Conservation (phyloP, 2,797 vertebrate species). For the Pelobates cultripes region DNA sequence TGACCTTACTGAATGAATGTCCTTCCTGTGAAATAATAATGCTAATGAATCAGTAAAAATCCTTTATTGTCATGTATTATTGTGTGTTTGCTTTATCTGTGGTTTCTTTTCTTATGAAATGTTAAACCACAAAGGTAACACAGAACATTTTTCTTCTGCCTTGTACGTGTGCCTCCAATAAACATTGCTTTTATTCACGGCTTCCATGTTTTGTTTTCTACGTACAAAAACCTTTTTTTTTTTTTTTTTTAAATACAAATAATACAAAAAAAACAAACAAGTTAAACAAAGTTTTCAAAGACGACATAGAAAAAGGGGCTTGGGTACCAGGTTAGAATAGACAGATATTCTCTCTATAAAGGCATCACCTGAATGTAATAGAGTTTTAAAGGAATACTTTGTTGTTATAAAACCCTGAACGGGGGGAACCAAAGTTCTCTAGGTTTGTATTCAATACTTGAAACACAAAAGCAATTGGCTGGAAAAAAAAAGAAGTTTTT, state of each 20-base stretch:
- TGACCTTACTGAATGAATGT: constrained; percentile 55
- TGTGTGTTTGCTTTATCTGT: constrained; percentile 57
- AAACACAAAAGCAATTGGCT: constrained; percentile 59
- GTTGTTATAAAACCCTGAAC: constrained; percentile 42
- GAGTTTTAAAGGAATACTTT: constrained; percentile 46
- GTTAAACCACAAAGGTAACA: constrained; percentile 55
- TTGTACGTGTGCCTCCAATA: constrained; percentile 53
- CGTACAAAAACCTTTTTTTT: constrained; percentile 31
- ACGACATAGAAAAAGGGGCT: constrained; percentile 51
- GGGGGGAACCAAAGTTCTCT: constrained; percentile 32
- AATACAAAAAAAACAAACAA: constrained; percentile 34
- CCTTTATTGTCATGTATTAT: constrained; percentile 60
- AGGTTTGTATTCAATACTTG: constrained; percentile 36
- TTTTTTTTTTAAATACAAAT: constrained; percentile 14
- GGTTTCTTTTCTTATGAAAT: constrained; percentile 57
- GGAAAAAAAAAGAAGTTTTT: constrained; percentile 47
- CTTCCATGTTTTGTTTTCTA: constrained; percentile 50
- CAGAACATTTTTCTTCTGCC: constrained; percentile 45
- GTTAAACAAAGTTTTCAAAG: constrained; percentile 62
- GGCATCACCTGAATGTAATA: constrained; percentile 51
- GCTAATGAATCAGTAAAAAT: constrained; percentile 37
- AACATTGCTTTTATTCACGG: constrained; percentile 56
- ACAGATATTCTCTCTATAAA: background rate
- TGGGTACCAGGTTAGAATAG: constrained; percentile 36
- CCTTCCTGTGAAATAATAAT: constrained; percentile 55